Evolutionary conservation across 1,140 invertebrate genomes (phyloP).

Genomic region (Danaus melanippus): DNA sequence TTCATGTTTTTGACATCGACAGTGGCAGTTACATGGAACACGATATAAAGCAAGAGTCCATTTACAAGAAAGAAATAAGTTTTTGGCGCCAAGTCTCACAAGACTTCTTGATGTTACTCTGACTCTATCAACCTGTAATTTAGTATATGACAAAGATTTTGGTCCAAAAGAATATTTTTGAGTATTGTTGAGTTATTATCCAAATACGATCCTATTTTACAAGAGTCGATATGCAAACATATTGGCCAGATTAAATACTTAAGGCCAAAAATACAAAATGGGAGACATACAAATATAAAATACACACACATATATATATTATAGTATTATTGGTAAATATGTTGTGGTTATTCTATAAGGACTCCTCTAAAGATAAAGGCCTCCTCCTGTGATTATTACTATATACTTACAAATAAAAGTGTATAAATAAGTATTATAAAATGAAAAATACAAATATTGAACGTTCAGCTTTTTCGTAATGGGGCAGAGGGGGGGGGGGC

Average conservation of each 20-base stretch:
- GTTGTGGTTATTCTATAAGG: no score
- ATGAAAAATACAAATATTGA: no score
- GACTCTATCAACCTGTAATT: constrained; percentile 26
- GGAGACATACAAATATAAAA: no score
- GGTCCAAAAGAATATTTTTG: constrained; percentile 23
- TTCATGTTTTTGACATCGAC: constrained; percentile 16
- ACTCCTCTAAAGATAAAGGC: no score
- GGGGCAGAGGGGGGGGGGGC: no score
- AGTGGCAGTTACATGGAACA: constrained; percentile 20
- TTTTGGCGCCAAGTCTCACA: constrained; percentile 25
- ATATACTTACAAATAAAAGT: no score
- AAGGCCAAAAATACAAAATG: constrained; percentile 32
- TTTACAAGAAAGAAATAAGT: constrained; percentile 20
- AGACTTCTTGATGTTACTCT: constrained; percentile 27
- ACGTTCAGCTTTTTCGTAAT: no score
- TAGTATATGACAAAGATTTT: constrained; percentile 17
- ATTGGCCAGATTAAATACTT: constrained; percentile 34
- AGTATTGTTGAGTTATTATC: constrained; percentile 30
- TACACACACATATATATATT: no score
- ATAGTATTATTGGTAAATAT: no score
- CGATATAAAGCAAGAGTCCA: constrained; percentile 23
- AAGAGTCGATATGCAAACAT: constrained; percentile 27
- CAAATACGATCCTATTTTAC: constrained; percentile 31
- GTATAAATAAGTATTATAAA: no score
- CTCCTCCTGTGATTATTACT: no score